Percentiles rank a stretch among this genome's conserved stretches.
These are phyloP conservation scores for Callithrix jacchus DNA, from an alignment of 2,113 vertebrate genomes.

Conservation along the genomic window DNA sequence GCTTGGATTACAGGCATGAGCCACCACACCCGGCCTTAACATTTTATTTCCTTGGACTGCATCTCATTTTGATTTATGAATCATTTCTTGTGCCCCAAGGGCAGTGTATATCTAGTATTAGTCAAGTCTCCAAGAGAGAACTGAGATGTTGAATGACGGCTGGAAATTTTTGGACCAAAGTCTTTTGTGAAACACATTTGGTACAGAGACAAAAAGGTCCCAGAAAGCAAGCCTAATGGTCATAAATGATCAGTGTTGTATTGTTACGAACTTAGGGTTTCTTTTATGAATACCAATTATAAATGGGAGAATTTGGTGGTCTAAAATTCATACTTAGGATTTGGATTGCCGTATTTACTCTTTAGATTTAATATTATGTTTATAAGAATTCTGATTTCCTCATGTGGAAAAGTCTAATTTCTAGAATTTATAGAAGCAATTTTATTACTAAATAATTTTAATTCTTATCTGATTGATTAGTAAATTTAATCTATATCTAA, in stretches of 20 bases:
- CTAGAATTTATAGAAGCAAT: neutral
- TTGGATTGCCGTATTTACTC: neutral
- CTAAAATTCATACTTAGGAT: constrained; percentile 47
- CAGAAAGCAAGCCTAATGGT: neutral
- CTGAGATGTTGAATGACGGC: neutral
- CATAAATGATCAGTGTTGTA: neutral
- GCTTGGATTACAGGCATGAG: too few relatives aligned
- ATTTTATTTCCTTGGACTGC: constrained; percentile 12
- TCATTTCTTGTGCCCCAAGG: neutral
- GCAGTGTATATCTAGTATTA: neutral
- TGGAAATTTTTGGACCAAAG: neutral
- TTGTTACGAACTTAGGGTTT: neutral
- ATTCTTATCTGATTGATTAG: neutral
- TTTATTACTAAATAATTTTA: neutral
- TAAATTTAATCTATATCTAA: neutral
- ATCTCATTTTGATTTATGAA: neutral
- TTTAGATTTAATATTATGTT: constrained; percentile 28
- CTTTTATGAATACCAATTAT: neutral
- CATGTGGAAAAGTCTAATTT: constrained; percentile 30
- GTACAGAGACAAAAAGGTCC: neutral
- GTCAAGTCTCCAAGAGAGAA: neutral
- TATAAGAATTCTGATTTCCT: constrained; percentile 28
- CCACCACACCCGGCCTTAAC: neutral
- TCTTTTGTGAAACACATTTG: neutral
- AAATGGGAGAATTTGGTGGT: constrained; percentile 10